A percentile compares a stretch with the other conserved stretches of the same genome.
Conservation (phyloP, 2,797 vertebrate genomes). For the Cygnus olor region DNA sequence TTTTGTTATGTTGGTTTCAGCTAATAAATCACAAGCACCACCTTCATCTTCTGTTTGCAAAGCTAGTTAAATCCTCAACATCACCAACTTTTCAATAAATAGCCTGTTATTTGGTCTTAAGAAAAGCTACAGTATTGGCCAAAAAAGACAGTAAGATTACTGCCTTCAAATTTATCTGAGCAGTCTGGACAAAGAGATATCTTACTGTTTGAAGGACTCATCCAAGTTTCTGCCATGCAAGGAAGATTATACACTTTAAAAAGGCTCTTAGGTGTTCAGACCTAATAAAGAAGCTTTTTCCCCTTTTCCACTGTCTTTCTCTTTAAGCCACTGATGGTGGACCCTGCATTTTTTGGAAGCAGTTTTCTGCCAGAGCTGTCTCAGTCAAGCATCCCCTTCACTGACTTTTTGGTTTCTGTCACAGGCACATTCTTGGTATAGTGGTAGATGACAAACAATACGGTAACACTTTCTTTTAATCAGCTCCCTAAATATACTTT, state of each 20-base stretch:
- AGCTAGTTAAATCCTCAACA: not conserved
- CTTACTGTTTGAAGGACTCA: not conserved
- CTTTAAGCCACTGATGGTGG: not conserved
- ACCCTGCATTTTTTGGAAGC: not conserved
- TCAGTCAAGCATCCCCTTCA: not conserved
- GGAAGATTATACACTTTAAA: not conserved
- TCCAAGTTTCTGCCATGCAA: not conserved
- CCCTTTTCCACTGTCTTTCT: not conserved
- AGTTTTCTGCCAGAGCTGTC: not conserved
- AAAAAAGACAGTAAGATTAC: not conserved
- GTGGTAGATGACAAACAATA: not conserved
- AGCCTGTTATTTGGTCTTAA: slow-evolving; percentile 4
- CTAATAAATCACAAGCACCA: slow-evolving; percentile 26
- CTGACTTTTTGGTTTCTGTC: not conserved
- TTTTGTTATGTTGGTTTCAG: not conserved
- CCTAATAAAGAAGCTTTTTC: not conserved
- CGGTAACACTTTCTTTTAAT: not conserved
- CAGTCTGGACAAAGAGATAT: not conserved
- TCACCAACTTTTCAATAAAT: slow-evolving; percentile 13
- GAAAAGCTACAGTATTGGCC: slow-evolving; percentile 8
- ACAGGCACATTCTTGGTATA: not conserved
- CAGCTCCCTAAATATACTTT: not conserved
- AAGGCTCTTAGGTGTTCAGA: not conserved
- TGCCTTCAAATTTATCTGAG: not conserved
- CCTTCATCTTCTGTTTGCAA: not conserved